These are phyloP conservation scores for Dasyurus viverrinus DNA, from an alignment of 2,113 vertebrate genomes.

Conservation along the genomic window DNA sequence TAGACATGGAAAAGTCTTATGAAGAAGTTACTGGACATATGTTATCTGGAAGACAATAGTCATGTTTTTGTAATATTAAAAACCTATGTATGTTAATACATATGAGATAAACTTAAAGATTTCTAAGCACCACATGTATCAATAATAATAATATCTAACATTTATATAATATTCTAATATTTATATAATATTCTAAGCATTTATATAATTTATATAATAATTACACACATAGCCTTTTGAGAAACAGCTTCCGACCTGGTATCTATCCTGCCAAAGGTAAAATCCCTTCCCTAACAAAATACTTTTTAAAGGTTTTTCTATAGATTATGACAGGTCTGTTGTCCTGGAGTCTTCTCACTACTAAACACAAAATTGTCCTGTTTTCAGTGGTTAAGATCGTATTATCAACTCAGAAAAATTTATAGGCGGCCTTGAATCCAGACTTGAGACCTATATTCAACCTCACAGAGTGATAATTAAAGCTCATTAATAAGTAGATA, in stretches of 20 bases:
- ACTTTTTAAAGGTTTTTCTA: conserved; percentile 12
- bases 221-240: neutral
- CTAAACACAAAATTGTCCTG: conserved; percentile 28
- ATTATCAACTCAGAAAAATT: conserved; percentile 46
- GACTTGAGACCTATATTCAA: conserved; percentile 34
- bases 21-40: neutral
- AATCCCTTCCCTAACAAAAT: conserved; percentile 47
- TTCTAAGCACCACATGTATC: conserved; percentile 50
- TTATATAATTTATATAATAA: too few relatives aligned
- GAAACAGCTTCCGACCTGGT: neutral
- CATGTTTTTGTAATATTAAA: neutral
- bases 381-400: conserved; percentile 31
- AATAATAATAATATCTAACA: neutral
- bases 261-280: neutral
- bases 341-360: conserved; percentile 44
- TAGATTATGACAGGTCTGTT: conserved; percentile 44
- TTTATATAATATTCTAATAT: neutral
- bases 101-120: conserved; percentile 12
- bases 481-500: conserved; percentile 52
- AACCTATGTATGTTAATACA: neutral
- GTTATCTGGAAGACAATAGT: neutral
- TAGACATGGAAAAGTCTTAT: neutral
- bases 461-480: conserved; percentile 65
- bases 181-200: neutral
- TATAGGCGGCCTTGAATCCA: conserved; percentile 21